phyloP scores from a whole-genome alignment of 2,797 vertebrate species.

The Pyrocephalus nanus region DNA sequence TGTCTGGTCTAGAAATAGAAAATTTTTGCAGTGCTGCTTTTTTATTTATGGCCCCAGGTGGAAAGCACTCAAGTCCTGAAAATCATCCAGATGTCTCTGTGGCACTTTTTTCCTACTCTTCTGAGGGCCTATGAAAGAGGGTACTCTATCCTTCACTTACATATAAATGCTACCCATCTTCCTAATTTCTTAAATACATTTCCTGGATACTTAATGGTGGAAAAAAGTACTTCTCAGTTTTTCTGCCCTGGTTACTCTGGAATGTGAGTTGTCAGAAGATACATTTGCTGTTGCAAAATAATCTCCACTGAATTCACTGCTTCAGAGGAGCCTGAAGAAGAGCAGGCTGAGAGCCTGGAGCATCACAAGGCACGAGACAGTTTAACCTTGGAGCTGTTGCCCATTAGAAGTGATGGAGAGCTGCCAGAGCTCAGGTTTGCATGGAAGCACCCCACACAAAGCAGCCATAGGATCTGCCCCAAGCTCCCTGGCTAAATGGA shows the following conservation, averaged over 20 bases:
- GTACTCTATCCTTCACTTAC: background rate
- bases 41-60: slow-evolving; percentile 15
- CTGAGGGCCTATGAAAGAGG: fast-evolving
- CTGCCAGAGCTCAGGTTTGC: background rate
- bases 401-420: background rate
- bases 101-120: background rate
- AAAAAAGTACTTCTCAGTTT: slow-evolving; percentile 12
- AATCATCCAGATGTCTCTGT: background rate
- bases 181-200: slow-evolving; percentile 37
- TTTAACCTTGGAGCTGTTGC: background rate
- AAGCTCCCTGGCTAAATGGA: background rate
- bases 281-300: background rate
- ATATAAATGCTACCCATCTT: background rate
- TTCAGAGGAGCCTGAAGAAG: background rate
- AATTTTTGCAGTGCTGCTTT: background rate
- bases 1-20: background rate
- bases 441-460: fast-evolving
- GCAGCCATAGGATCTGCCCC: background rate
- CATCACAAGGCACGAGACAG: fast-evolving
- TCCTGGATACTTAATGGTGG: slow-evolving; percentile 14
- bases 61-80: background rate
- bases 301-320: background rate
- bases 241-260: background rate
- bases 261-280: slow-evolving; percentile 1
- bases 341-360: background rate